Base-by-base conservation (phyloP, 2,113 vertebrate genomes). In the Plectropomus leopardus region DNA sequence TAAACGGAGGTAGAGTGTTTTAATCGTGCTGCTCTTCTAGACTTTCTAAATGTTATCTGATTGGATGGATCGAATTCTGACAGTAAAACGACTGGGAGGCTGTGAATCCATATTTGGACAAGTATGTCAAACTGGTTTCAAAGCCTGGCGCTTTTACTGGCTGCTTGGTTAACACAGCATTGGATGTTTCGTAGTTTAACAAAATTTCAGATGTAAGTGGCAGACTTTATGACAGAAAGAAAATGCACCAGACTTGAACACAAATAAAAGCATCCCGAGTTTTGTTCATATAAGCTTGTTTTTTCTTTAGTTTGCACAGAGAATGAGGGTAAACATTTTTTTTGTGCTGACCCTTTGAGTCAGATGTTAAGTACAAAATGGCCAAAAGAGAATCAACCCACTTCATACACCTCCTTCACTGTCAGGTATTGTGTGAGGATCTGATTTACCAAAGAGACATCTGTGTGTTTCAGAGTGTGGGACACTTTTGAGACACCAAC, bases 391-490 rank as follows among this genome's bases (percentile, higher is more conserved):
- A 71, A 45, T 55, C 4, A 45, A 32, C 50, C n/a, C 63, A 53
- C 16, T 7, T 34, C 23, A 14, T 14, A 26, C 23, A 47, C 23
- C 19, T 28, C 16, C n/a, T 26, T 59, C 11, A 13, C 14, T 4
- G 6, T 15, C 30, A 7, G 42, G 26, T 14, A 32, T 66, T 75
- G 68, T 67, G 65, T 70, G 54, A 78, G 70, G 54, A 36, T 76
- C 16, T 26, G 57, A 67, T 59, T 72, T 32, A 80, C 32, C 36
- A 28, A 51, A 48, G 45, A 82, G 24, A 82, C 57, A 60, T 60
- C 28, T 32, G 48, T 48, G 53, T 73, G 63, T 23, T 73, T 48
- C 63, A 61, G 55, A 24, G 32, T 19, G 45, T 9, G 40, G 45
- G 55, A 36, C 17, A 57, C 24, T 57, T 53, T 54, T 44, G 21